Conservation (phyloP, 2,113 vertebrate species). For the Neofelis nebulosa region DNA sequence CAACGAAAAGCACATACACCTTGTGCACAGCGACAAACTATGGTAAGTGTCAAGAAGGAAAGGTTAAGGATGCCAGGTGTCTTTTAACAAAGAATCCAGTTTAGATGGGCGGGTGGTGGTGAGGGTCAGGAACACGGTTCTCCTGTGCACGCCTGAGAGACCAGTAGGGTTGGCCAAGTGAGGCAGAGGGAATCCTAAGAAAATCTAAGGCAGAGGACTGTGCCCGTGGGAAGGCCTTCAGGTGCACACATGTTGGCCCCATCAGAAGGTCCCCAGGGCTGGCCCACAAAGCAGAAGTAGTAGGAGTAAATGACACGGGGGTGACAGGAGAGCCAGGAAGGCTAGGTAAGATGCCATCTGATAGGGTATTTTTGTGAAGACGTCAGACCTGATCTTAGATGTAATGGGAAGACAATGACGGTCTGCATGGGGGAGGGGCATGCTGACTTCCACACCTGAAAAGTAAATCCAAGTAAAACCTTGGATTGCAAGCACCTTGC, state of each 20-base stretch:
- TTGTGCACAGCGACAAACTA: background rate
- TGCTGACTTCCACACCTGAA: background rate
- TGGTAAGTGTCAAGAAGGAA: background rate
- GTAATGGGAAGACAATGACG: background rate
- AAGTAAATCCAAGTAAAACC: too few species aligned
- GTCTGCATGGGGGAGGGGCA: too few species aligned
- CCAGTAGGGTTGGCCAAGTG: background rate
- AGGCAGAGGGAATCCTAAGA: background rate
- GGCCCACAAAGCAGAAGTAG: fast-evolving
- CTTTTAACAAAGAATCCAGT: background rate
- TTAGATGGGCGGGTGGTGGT: background rate
- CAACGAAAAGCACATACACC: background rate
- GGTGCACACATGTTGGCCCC: fast-evolving
- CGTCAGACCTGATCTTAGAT: background rate
- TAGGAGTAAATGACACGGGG: fast-evolving
- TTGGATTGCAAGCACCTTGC: too few species aligned
- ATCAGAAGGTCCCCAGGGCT: background rate
- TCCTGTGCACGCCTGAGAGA: background rate
- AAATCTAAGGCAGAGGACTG: background rate
- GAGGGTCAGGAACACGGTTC: background rate
- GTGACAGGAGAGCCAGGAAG: background rate
- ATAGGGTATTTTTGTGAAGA: background rate
- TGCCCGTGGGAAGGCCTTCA: fast-evolving
- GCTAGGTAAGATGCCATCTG: background rate
- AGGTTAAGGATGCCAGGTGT: background rate